Conservation (phyloP, 2,113 vertebrate genomes). For the Fulmarus glacialis region DNA sequence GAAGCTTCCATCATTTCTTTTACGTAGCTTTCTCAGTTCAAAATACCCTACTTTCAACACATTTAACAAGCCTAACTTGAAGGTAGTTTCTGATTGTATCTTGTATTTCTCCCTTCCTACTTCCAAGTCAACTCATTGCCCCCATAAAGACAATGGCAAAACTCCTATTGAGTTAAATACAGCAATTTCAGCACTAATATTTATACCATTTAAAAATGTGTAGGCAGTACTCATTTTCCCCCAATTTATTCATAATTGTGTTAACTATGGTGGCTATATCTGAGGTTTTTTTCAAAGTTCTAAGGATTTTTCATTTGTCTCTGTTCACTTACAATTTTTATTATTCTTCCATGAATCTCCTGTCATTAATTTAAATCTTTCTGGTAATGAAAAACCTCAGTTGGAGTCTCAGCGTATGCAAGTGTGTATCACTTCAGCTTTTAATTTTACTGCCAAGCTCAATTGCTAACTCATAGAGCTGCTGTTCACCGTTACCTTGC, state of each 20-base stretch:
- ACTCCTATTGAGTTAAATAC: background rate
- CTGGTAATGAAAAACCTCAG: background rate
- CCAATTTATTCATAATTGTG: background rate
- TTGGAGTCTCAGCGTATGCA: background rate
- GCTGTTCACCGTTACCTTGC: background rate
- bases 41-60: background rate
- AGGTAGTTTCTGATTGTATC: background rate
- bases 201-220: background rate
- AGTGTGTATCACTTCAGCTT: background rate
- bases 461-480: background rate
- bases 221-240: background rate
- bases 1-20: background rate
- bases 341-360: background rate
- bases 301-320: background rate
- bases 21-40: background rate
- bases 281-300: background rate
- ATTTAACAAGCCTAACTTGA: background rate
- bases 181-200: background rate
- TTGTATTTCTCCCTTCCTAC: background rate
- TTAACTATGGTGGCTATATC: background rate
- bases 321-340: background rate
- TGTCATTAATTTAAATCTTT: slow-evolving; percentile 30
- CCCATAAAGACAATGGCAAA: background rate
- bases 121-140: background rate
- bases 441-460: background rate